A percentile compares a stretch with the other conserved stretches of the same genome.
Conservation (phyloP, 2,888 invertebrate genomes). For the Ophioninae sp. region DNA sequence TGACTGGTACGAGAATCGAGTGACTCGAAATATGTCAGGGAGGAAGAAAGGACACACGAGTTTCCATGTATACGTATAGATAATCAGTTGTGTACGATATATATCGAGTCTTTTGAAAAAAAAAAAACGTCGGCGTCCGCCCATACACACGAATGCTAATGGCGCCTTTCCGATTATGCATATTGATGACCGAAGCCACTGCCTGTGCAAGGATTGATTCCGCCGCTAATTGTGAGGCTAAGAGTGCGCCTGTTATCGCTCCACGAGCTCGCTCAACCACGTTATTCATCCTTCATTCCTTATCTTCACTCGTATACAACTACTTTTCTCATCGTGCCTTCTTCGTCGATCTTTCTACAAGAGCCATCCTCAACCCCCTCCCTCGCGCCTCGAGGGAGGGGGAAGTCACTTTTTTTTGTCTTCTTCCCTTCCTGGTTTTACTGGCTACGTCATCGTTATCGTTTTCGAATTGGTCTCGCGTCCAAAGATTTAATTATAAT, state of each 20-base stretch:
- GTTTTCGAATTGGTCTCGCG: slow-evolving; percentile 26
- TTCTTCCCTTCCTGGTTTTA: slow-evolving; percentile 22
- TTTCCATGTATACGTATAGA: slow-evolving; percentile 7
- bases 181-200: slow-evolving; percentile 70
- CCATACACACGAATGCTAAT: slow-evolving; percentile 67
- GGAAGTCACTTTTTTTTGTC: slow-evolving; percentile 9
- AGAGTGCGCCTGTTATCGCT: slow-evolving; percentile 70
- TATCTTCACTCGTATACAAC: slow-evolving; percentile 59
- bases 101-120: slow-evolving; percentile 34
- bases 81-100: not conserved
- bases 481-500: slow-evolving; percentile 59
- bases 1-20: slow-evolving; percentile 59
- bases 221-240: slow-evolving; percentile 73
- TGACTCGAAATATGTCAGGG: slow-evolving; percentile 49
- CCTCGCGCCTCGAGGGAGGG: slow-evolving; percentile 35
- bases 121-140: slow-evolving; percentile 42
- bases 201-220: slow-evolving; percentile 71
- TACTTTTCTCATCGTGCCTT: slow-evolving; percentile 49
- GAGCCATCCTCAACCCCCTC: slow-evolving; percentile 38
- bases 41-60: slow-evolving; percentile 29
- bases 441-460: slow-evolving; percentile 48
- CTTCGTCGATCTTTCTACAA: slow-evolving; percentile 32
- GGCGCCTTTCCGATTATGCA: slow-evolving; percentile 73
- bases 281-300: slow-evolving; percentile 63
- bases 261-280: slow-evolving; percentile 63